Evolutionary conservation across 2,888 invertebrate species (phyloP).

Genomic region (Hanleya hanleyi): DNA sequence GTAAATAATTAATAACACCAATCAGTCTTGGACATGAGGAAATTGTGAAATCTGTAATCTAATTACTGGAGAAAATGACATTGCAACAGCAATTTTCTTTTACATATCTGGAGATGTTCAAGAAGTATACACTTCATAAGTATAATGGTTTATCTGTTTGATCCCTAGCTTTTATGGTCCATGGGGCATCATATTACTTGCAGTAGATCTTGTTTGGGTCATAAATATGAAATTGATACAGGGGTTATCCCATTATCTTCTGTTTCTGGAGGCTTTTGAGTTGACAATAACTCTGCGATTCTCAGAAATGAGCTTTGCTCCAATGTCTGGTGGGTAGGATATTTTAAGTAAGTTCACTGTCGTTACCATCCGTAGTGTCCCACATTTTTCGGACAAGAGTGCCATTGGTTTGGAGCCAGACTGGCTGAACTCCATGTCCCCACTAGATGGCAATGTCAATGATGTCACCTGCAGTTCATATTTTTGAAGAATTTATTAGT

Average conservation of each 20-base stretch:
- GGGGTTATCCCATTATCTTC: not conserved
- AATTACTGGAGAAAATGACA: too few species aligned
- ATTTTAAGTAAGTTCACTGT: too few species aligned
- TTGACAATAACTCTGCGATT: not conserved
- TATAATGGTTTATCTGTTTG: too few species aligned
- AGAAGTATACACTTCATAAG: too few species aligned
- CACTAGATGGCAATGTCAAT: not conserved
- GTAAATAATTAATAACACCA: too few species aligned
- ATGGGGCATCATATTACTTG: not conserved
- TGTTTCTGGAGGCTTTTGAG: not conserved
- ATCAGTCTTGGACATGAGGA: too few species aligned
- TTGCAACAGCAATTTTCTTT: too few species aligned
- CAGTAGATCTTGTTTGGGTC: not conserved
- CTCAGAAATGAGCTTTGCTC: not conserved
- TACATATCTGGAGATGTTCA: too few species aligned
- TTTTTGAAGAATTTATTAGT: not conserved
- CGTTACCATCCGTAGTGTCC: too few species aligned
- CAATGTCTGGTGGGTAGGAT: not conserved
- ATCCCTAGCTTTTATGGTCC: too few species aligned
- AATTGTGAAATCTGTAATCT: too few species aligned
- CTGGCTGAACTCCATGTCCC: not conserved
- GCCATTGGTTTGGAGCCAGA: not conserved
- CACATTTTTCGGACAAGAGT: not conserved
- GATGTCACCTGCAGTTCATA: not conserved
- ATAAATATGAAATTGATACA: not conserved